phyloP scores from a whole-genome alignment of 2,888 invertebrate genomes.

The Synanthedon myopaeformis region DNA sequence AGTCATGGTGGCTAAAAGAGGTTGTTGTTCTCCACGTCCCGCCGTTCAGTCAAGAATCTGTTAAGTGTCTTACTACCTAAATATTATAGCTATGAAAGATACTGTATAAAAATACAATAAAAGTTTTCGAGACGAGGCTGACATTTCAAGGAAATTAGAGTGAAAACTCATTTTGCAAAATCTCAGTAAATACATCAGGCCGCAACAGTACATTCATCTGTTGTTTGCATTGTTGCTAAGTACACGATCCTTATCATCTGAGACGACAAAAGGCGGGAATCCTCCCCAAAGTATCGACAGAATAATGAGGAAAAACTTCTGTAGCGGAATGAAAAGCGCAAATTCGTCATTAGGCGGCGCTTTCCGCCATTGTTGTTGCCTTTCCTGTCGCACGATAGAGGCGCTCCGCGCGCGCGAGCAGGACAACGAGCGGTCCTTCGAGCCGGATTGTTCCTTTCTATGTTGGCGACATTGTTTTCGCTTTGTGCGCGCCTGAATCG shows the following conservation, averaged over 20 bases:
- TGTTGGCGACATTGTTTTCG: constrained; percentile 70
- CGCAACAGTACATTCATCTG: constrained; percentile 22
- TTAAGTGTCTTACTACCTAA: too few species aligned
- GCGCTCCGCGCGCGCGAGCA: constrained; percentile 25
- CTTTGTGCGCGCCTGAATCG: constrained; percentile 64
- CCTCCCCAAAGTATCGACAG: constrained; percentile 63
- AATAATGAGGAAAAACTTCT: constrained; percentile 71
- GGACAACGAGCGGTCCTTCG: constrained; percentile 57
- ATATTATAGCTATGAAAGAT: too few species aligned
- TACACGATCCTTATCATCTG: constrained; percentile 57
- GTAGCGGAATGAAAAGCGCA: constrained; percentile 71
- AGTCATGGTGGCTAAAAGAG: too few species aligned
- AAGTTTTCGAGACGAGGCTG: background rate
- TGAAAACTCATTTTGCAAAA: constrained; percentile 15
- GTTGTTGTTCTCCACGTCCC: too few species aligned
- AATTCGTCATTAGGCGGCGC: constrained; percentile 71
- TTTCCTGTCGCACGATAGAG: constrained; percentile 27
- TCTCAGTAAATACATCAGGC: constrained; percentile 11
- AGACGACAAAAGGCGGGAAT: constrained; percentile 47
- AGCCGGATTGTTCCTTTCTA: constrained; percentile 70
- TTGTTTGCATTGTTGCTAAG: constrained; percentile 35
- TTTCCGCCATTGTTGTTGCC: constrained; percentile 62
- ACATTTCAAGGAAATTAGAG: constrained; percentile 12
- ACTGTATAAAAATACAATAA: background rate
- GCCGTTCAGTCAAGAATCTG: too few species aligned